Conservation (phyloP, 2,888 invertebrate species). For the Eupeodes latifasciatus region DNA sequence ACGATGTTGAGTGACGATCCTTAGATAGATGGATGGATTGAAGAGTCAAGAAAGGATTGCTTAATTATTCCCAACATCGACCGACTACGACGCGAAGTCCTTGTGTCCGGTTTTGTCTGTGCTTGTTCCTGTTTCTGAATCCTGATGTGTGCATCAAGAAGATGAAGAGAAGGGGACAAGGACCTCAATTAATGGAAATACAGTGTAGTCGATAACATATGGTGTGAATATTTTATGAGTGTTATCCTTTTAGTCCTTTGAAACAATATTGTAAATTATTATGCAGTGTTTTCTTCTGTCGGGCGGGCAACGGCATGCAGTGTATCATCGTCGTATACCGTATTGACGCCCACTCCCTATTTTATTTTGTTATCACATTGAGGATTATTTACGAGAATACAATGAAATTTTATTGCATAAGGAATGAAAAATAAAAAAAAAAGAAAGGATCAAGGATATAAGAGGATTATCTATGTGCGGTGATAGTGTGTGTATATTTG, state of each 20-base stretch:
- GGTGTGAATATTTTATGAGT: constrained; percentile 74
- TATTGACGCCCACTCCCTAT: constrained; percentile 43
- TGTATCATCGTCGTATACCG: neutral
- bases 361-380: constrained; percentile 30
- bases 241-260: constrained; percentile 54
- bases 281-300: constrained; percentile 51
- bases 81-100: constrained; percentile 13
- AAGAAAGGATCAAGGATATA: constrained; percentile 44
- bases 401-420: constrained; percentile 57
- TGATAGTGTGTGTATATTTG: constrained; percentile 44
- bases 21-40: neutral
- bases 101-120: constrained; percentile 48
- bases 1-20: constrained; percentile 32
- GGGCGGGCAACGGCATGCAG: neutral
- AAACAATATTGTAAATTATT: constrained; percentile 70
- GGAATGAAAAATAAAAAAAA: constrained; percentile 32
- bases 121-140: constrained; percentile 11
- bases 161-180: constrained; percentile 17
- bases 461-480: constrained; percentile 61
- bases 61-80: constrained; percentile 61
- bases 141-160: neutral
- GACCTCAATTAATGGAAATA: constrained; percentile 59
- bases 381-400: constrained; percentile 64
- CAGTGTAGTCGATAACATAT: constrained; percentile 70
- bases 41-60: constrained; percentile 45